phyloP scores from a whole-genome alignment of 2,888 invertebrate species.

The Exephanes ischioxanthus region DNA sequence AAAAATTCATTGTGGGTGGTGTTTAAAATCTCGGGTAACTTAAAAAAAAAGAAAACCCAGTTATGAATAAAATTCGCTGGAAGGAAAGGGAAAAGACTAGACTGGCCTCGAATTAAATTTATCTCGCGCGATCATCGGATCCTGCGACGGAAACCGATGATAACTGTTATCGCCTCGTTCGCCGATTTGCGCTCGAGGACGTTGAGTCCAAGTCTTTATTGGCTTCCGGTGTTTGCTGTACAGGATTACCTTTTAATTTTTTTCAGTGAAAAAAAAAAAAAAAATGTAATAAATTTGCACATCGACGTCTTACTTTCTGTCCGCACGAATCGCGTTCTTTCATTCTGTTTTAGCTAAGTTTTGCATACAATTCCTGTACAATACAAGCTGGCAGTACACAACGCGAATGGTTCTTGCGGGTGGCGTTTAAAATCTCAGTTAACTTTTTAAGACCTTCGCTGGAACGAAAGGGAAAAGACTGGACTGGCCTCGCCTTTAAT shows the following conservation, averaged over 20 bases:
- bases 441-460: background rate
- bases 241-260: constrained; percentile 9
- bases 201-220: constrained; percentile 40
- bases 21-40: too few relatives aligned
- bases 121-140: constrained; percentile 17
- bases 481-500: constrained; percentile 45
- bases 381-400: too few relatives aligned
- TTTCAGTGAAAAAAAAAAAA: too few relatives aligned
- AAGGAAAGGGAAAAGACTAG: constrained; percentile 18
- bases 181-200: constrained; percentile 37
- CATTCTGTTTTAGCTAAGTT: too few relatives aligned
- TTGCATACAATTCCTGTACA: too few relatives aligned
- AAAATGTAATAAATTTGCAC: too few relatives aligned
- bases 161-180: constrained; percentile 61
- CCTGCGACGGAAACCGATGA: constrained; percentile 52
- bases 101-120: constrained; percentile 45
- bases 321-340: too few relatives aligned
- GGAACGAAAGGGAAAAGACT: constrained; percentile 33
- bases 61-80: background rate
- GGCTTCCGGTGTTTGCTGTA: constrained; percentile 44
- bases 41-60: too few relatives aligned
- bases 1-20: background rate
- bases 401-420: too few relatives aligned
- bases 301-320: too few relatives aligned
- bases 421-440: too few relatives aligned